Percentiles rank a stretch among this genome's conserved stretches.
phyloP scores from a whole-genome alignment of 2,888 invertebrate genomes.

The Spodoptera exigua region DNA sequence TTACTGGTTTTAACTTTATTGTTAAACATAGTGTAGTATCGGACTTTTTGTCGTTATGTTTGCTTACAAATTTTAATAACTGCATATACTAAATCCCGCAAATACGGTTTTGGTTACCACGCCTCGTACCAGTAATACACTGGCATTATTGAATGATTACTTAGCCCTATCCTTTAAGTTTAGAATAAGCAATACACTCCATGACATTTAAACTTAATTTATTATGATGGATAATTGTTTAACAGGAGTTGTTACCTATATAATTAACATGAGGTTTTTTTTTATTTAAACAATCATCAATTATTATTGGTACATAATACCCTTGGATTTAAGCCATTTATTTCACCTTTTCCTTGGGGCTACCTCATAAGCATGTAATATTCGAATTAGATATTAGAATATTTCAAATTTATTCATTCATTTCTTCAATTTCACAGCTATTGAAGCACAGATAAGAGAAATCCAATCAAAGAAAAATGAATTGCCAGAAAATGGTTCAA shows the following conservation, averaged over 20 bases:
- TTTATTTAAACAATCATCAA: no score
- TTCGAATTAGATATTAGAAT: not conserved
- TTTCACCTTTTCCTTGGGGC: no score
- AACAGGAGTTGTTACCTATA: no score
- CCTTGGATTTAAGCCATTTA: no score
- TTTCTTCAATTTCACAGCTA: constrained; percentile 91
- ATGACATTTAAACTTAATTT: no score
- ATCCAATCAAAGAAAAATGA: constrained; percentile 96
- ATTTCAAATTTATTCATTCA: not conserved
- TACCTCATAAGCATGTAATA: no score
- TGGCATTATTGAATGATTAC: no score
- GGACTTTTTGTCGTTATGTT: not conserved
- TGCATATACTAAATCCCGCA: no score
- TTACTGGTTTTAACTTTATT: not conserved
- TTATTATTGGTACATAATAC: no score
- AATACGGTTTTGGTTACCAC: constrained; percentile 40
- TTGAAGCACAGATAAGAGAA: constrained; percentile 97
- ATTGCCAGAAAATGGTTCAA: constrained; percentile 90
- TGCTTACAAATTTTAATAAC: not conserved
- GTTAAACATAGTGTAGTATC: not conserved
- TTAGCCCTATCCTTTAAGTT: no score
- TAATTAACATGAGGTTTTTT: no score
- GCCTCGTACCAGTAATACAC: constrained; percentile 25
- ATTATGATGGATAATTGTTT: no score
- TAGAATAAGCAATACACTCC: not conserved